Evolutionary conservation across 2,888 invertebrate genomes (phyloP).

Genomic region (Melanotus villosus): DNA sequence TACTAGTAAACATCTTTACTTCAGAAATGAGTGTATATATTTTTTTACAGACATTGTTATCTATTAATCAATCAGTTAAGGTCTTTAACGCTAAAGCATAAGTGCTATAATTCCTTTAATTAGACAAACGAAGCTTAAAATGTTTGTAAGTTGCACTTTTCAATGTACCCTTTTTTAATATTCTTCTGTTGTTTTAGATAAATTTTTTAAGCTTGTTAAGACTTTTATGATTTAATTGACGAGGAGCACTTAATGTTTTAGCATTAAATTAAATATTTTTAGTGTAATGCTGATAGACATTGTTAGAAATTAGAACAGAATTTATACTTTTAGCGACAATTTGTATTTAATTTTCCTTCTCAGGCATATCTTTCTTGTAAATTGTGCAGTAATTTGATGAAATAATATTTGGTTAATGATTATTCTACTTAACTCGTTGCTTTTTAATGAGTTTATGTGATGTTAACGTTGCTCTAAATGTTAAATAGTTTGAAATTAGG

Average conservation of each 20-base stretch:
- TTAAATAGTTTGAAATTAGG: background rate
- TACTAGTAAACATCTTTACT: conserved; percentile 69
- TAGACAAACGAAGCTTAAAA: too few species aligned
- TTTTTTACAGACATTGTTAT: conserved; percentile 40
- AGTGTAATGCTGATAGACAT: background rate
- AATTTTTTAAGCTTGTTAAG: too few species aligned
- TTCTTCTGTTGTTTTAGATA: too few species aligned
- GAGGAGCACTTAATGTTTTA: background rate
- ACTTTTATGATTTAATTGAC: too few species aligned
- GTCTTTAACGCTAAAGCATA: background rate
- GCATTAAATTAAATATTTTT: background rate
- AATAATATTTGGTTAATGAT: conserved; percentile 16
- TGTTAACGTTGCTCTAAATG: conserved; percentile 15
- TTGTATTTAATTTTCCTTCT: background rate
- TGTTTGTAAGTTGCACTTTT: too few species aligned
- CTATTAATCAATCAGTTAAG: conserved; percentile 15
- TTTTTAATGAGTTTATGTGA: conserved; percentile 32
- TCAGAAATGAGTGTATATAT: conserved; percentile 35
- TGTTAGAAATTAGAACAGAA: background rate
- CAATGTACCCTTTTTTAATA: too few species aligned
- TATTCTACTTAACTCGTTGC: conserved; percentile 22
- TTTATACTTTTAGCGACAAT: background rate
- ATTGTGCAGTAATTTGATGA: conserved; percentile 10
- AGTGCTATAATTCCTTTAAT: too few species aligned
- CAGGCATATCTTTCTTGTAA: conserved; percentile 7